Evolutionary conservation across 2,113 vertebrate genomes (phyloP), one percentile per base, ranked within the genome.

Genomic region (Microtus montanus): DNA sequence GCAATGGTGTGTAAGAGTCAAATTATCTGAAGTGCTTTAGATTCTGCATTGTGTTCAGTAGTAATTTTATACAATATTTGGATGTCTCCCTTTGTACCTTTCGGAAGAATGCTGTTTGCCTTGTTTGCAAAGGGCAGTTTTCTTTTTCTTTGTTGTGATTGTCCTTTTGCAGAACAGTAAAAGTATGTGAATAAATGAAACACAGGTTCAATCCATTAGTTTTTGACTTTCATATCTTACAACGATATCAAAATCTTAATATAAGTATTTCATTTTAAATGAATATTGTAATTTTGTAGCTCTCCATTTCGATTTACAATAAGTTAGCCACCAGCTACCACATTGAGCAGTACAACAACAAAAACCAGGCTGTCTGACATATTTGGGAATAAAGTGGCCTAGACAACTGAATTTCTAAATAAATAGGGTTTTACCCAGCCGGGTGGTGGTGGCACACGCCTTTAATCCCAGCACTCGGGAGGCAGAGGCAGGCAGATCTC

Each of bases 51-150:
- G 93, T 98, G 95, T 97, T 97, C 95, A 97, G 95, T 97, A 85
- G 96, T 97, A 98, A 98, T 97, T 98, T 97, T 96, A 98, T 98
- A 98, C 97, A 98, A 0, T 95, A 96, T 95, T 92, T 96, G 92
- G 87, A 93, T 97, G 92, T 96, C 95, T 92, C 70, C 49, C 95
- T 97, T 92, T 58, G 74, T 82, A 49, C 95, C 94, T 95, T 95
- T 96, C 83, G 89, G 97, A 97, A 95, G 83, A 74, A 96, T 96
- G 95, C 0, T 3, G 97, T 98, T 96, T 97, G 97, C 95, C 92
- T 98, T 91, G 84, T 98, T 98, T 98, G 97, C 96, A 85, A 26
- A 95, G 92, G 85, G 84, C 94, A 96, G 86, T 92, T 98, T 96
- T 97, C 83, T 90, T 96, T 87, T 94, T 64, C 44, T 97, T 97